A percentile compares a stretch with the other conserved stretches of the same genome.
phyloP scores from a whole-genome alignment of 2,888 invertebrate species.

The Diabrotica balteata region DNA sequence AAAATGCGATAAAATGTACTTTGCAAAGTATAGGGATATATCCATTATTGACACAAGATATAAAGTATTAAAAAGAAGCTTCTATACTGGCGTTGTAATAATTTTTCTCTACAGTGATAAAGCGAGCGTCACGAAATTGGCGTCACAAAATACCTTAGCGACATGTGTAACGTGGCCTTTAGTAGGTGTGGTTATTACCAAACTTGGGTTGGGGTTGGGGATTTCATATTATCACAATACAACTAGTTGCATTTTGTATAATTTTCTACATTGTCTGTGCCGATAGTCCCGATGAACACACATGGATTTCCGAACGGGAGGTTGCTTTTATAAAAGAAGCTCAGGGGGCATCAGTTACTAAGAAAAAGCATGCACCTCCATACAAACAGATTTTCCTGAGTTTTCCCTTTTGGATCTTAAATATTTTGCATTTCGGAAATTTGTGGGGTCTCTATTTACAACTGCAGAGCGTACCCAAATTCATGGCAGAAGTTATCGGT shows the following conservation, averaged over 20 bases:
- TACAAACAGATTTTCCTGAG: constrained; percentile 41
- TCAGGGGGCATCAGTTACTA: constrained; percentile 44
- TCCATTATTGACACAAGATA: no score
- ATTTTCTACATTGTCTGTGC: constrained; percentile 71
- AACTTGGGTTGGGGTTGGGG: constrained; percentile 72
- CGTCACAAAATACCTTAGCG: constrained; percentile 65
- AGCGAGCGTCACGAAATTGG: no score
- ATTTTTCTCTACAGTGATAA: no score
- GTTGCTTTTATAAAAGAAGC: constrained; percentile 64
- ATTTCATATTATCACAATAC: constrained; percentile 69
- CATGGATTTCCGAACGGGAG: constrained; percentile 68
- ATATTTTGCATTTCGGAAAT: constrained; percentile 44
- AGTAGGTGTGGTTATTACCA: constrained; percentile 69
- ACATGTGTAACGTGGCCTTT: constrained; percentile 75
- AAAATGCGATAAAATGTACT: no score
- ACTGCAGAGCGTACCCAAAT: constrained; percentile 43
- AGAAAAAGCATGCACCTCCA: constrained; percentile 44
- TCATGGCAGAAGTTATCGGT: constrained; percentile 43
- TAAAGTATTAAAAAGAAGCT: no score
- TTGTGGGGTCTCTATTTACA: constrained; percentile 45
- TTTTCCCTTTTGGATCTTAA: constrained; percentile 43
- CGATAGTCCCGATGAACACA: constrained; percentile 71
- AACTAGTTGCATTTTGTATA: constrained; percentile 65
- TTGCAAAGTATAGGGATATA: no score
- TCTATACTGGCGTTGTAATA: no score